Evolutionary conservation across 1,140 invertebrate genomes (phyloP).

Genomic region (Dreissena rostriformis): DNA sequence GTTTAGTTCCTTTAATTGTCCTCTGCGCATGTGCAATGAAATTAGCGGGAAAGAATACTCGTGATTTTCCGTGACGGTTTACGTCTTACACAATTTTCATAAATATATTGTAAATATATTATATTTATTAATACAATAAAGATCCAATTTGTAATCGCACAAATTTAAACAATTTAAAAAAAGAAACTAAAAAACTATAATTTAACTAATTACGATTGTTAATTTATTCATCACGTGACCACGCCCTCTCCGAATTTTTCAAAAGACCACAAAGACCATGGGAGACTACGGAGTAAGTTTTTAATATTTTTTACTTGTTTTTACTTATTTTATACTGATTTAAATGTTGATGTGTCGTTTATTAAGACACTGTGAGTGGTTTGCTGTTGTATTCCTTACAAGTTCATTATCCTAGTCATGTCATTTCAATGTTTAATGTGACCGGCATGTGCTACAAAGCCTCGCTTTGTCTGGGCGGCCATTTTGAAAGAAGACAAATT

Average conservation of each 20-base stretch:
- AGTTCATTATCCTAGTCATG: too few species aligned
- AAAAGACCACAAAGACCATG: constrained; percentile 39
- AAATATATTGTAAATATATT: neutral
- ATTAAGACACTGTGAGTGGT: too few species aligned
- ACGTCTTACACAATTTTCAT: neutral
- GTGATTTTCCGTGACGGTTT: neutral
- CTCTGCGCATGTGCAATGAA: neutral
- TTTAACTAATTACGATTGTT: constrained; percentile 12
- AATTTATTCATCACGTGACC: constrained; percentile 57
- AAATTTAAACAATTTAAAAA: neutral
- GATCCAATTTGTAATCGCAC: neutral
- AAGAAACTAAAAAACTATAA: neutral
- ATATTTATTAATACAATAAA: too few species aligned
- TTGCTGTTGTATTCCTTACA: too few species aligned
- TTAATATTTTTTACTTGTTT: neutral
- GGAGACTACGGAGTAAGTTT: constrained; percentile 53
- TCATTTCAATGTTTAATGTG: too few species aligned
- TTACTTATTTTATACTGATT: too few species aligned
- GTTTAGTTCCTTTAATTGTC: neutral
- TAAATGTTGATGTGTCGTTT: too few species aligned
- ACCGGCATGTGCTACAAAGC: too few species aligned
- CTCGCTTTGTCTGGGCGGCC: too few species aligned
- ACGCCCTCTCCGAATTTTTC: constrained; percentile 12
- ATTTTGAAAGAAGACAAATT: too few species aligned
- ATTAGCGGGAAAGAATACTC: neutral